Evolutionary conservation across 2,888 invertebrate genomes (phyloP), one percentile per base, ranked within the genome.

Genomic region (Lagria hirta): DNA sequence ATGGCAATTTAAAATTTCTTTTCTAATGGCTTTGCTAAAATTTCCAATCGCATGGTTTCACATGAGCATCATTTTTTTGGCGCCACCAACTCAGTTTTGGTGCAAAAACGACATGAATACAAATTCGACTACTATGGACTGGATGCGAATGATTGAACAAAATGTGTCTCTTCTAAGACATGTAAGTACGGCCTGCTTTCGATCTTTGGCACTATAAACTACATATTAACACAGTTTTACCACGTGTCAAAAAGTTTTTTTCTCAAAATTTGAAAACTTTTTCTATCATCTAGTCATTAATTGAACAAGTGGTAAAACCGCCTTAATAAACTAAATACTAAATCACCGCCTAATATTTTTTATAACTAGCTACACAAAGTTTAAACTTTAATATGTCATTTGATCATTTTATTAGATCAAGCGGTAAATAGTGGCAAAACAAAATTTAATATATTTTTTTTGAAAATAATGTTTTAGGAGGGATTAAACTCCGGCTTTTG

Each of bases 11-110:
- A 59, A 66, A 43, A 75, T 78, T 49, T 75, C 77, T 41, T 21
- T 76, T 17, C 59, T 77, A 15, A 78, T 81, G 78, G 72, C 79
- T 2, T 55, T 81, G 20, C 55, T 81, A 18, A 81, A 80, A 58
- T 64, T 81, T 24, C 79, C 81, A 0, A 73, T 75, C 11, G 79
- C 79, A 18, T 82, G 81, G 81, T 78, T 79, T 59, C 81, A 81
- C 61, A 64, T 82, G 35, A 78, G 78, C 45, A 80, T 81, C 42
- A 74, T 82, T 45, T 80, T 81, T 57, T 69, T 82, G 61, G 80
- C 81, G 7, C 81, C 81, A 10, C 75, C 75, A 1, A 77, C 78
- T 54, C 70, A 76, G 11, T 81, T 79, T 60, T 80, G 79, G 78
- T 82, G 82, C 43, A 58, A 57, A 51, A 26, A 48, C 61, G 73